Base-by-base conservation (phyloP, 2,888 invertebrate species). In the Catocala sponsa region DNA sequence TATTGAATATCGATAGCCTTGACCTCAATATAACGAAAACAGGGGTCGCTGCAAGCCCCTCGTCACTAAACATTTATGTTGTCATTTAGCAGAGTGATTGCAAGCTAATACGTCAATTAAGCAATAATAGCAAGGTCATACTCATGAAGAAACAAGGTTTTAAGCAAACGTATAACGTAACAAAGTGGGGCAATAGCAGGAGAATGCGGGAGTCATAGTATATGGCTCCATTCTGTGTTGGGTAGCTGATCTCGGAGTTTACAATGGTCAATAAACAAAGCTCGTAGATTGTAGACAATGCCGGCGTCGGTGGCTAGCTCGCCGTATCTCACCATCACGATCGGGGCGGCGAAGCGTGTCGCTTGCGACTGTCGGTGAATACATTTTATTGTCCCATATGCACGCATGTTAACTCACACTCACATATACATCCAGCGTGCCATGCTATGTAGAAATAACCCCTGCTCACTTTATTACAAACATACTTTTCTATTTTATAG, bases 251-350 rank as follows among this genome's bases (percentile, higher is more conserved):
- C 89, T 85, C 81, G 68, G 67, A 75, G 79, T 81, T 81, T 78
- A 91, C 91, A 92, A 92, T 92, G 85, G 90, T 86, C 88, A 90
- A 91, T 91, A 92, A 92, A 92, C 92, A 91, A 82, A 87, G 89
- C 84, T 82, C 79, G 86, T 85, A 89, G 88, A 88, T 84, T 80
- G 86, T 83, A 88, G 85, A 91, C 89, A 91, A 91, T 89, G 90
- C 88, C 82, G 74, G 84, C 83, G 80, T 81, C 84, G 80, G 85
- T 81, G 82, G 82, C 82, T 81, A 81, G 83, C 80, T 83, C 73
- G 69, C 78, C 81, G 83, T 87, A 91, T 89, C 91, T 87, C 83
- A 80, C 84, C 88, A 89, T 90, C 91, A 82, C 80, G 76, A 76
- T 76, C 78, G 78, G 80, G 74, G 87, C 89, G 86, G 87, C 90